Conservation (phyloP, 2,113 vertebrate genomes). For the Isurus oxyrinchus region DNA sequence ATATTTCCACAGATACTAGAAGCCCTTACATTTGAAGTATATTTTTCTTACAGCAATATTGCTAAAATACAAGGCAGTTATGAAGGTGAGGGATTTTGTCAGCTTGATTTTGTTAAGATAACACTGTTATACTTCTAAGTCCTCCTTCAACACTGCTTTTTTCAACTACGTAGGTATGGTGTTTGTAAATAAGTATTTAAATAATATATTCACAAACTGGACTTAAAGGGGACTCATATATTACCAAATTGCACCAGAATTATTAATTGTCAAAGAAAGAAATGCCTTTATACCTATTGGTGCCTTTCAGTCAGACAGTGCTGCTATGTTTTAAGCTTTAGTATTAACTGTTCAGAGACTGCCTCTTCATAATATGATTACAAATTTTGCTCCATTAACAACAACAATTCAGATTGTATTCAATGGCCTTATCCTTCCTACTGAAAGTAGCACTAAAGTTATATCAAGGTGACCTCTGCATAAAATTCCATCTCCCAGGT, state of each 20-base stretch:
- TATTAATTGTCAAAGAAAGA: neutral
- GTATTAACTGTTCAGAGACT: neutral
- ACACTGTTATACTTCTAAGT: slow-evolving; percentile 31
- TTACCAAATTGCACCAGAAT: neutral
- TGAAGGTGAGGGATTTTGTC: slow-evolving; percentile 35
- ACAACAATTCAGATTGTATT: too few relatives aligned
- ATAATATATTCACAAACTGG: slow-evolving; percentile 15
- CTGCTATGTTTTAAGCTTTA: neutral
- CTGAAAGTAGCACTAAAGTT: neutral
- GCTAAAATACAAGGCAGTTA: slow-evolving; percentile 38
- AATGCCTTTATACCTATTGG: neutral
- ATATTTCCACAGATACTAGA: slow-evolving; percentile 36
- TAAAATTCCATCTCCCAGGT: neutral
- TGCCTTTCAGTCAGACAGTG: neutral
- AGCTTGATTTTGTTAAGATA: slow-evolving; percentile 37
- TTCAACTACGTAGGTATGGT: slow-evolving; percentile 14
- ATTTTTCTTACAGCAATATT: slow-evolving; percentile 38
- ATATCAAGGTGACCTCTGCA: neutral
- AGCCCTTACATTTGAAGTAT: slow-evolving; percentile 38
- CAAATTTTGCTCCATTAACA: neutral
- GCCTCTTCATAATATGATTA: neutral
- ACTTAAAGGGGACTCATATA: neutral
- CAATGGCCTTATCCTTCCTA: neutral
- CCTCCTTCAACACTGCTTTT: slow-evolving; percentile 32
- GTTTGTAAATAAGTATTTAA: slow-evolving; percentile 28